Evolutionary conservation across 2,113 vertebrate species (phyloP), one percentile per base, ranked within the genome.

Genomic region (Crotalus helleri): DNA sequence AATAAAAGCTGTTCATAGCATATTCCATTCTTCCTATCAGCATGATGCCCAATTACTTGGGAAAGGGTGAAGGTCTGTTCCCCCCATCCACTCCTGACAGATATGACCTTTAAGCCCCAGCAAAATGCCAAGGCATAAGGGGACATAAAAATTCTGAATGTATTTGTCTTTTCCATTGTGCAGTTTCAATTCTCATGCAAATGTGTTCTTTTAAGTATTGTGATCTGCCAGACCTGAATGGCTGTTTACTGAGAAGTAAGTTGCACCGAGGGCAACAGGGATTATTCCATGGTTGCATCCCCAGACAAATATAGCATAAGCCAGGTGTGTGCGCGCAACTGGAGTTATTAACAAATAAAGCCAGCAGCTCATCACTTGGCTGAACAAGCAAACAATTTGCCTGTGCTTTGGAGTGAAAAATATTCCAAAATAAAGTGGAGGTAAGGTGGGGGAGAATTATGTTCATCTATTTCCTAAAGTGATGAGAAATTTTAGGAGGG

Each of bases 21-120:
- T 88, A 94, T 95, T 96, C 96, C 96, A 96, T 97, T 97, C 96
- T 97, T 96, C 92, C 96, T 97, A 97, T 97, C 97, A 97, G 94
- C 94, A 90, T 96, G 97, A 97, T 93, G 96, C 95, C 97, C 96
- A 97, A 97, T 98, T 98, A 98, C 96, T 97, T 96, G 96, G 86
- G 96, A 97, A 97, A 98, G 96, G 95, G 95, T 97, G 97, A 97
- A 98, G 96, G 95, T 97, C 96, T 97, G 97, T 92, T 96, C 95
- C 95, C 95, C 96, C 96, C 95, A 96, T 96, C 95, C 95, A 94
- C 94, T 95, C 92, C 92, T 97, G 97, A 98, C 21, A 96, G 96
- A 95, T 93, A 94, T 97, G 97, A 98, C 96, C 97, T 98, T 98
- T 98, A 97, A 97, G 95, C 96, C 96, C 95, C 96, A 95, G 95